phyloP scores from a whole-genome alignment of 2,888 invertebrate species.

The Leptopterna dolabrata region DNA sequence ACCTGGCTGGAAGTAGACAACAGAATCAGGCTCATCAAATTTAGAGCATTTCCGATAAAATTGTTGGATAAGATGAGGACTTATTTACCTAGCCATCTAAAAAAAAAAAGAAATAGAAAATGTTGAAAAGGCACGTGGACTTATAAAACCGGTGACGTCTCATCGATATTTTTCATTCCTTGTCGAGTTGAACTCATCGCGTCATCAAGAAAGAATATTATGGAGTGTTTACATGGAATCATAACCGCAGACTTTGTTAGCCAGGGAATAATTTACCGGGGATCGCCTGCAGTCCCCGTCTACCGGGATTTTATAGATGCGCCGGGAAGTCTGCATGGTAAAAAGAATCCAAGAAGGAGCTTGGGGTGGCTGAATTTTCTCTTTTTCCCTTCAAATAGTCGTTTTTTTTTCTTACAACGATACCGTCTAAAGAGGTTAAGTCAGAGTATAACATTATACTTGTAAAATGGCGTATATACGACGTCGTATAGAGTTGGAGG shows the following conservation, averaged over 20 bases:
- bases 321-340: slow-evolving; percentile 1
- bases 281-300: background rate
- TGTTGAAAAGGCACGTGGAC: too few species aligned
- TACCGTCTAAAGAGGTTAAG: background rate
- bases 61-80: too few species aligned
- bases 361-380: too few species aligned
- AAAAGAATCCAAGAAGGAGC: background rate
- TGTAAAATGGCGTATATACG: slow-evolving; percentile 7
- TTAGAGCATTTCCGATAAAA: too few species aligned
- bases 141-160: background rate
- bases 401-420: background rate
- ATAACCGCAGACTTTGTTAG: slow-evolving; percentile 11
- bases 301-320: background rate
- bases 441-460: slow-evolving; percentile 6
- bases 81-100: too few species aligned
- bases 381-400: background rate
- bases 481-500: background rate
- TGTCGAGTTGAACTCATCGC: background rate
- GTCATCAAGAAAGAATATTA: background rate
- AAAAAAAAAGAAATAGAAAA: too few species aligned
- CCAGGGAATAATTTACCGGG: background rate
- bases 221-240: slow-evolving; percentile 1
- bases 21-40: too few species aligned
- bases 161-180: background rate
- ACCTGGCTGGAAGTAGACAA: too few species aligned